Base-by-base conservation (phyloP, 2,113 vertebrate genomes). In the Tachysurus vachellii region DNA sequence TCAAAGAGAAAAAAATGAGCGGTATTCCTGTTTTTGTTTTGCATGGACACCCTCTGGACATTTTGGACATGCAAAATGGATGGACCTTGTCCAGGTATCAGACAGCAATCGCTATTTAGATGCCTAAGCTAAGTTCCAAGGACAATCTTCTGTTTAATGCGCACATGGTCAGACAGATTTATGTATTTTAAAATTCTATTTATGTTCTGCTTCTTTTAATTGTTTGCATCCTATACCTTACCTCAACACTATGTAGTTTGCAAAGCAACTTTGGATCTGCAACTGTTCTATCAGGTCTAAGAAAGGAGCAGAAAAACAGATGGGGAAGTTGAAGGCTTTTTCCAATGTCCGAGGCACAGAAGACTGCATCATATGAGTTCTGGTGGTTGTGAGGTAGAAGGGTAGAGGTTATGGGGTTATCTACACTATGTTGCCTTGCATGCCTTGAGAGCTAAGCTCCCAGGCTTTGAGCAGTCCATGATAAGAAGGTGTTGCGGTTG, bases 401-500 rank as follows among this genome's bases (percentile, higher is more conserved):
- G 36, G 28, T 62, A 50, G 79, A 66, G 80, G 62, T 66, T 75
- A 53, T 42, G 57, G 85, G 76, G 44, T 77, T 87, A 79, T 76
- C 76, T 64, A 53, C 31, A 54, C 66, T 62, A 85, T 86, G 62
- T 77, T 70, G 82, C 84, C 85, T 90, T 92, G 95, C 95, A 95
- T 96, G 95, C 91, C 93, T 87, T 88, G 90, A 88, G 90, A 88
- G 91, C 88, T 13, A 87, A 83, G 91, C 92, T 94, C 92, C 91
- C 91, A 85, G 90, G 87, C 54, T 57, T 90, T 90, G 89, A 85
- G 44, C 0, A n/a, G 56, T 26, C 82, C 31, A 64, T 2, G 97
- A 98, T 98, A 97, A 96, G 93, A 90, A 97, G 97, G 96, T 96
- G 97, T 96, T 7, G 2, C 94, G 91, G 93, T 91, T 93, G 93